A percentile compares a stretch with the other conserved stretches of the same genome.
Conservation (phyloP, 2,888 invertebrate species). For the Andricus quercusramuli region DNA sequence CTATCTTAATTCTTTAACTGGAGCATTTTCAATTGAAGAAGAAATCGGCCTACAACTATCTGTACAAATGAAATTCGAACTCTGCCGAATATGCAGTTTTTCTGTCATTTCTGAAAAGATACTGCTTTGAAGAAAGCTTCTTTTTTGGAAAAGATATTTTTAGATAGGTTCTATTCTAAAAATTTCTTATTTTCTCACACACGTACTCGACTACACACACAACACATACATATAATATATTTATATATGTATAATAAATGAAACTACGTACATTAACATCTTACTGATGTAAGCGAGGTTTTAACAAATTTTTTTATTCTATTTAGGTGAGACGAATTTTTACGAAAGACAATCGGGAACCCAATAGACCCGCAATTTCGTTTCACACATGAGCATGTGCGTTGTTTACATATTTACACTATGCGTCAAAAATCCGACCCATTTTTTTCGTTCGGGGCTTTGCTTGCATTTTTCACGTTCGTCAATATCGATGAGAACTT, state of each 20-base stretch:
- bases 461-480: not conserved
- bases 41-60: not conserved
- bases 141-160: too few relatives aligned
- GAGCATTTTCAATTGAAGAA: not conserved
- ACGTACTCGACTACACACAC: conserved; percentile 3
- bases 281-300: not conserved
- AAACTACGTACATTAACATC: not conserved
- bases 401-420: conserved; percentile 7
- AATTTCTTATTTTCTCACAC: conserved; percentile 25
- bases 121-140: too few relatives aligned
- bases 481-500: not conserved
- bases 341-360: not conserved
- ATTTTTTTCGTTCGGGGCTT: not conserved
- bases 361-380: not conserved
- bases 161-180: conserved; percentile 39
- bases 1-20: not conserved
- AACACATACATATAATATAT: conserved; percentile 11
- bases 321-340: conserved; percentile 1
- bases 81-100: not conserved
- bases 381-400: conserved; percentile 11
- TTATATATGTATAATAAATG: not conserved
- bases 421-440: not conserved
- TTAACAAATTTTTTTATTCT: not conserved
- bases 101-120: conserved; percentile 1
- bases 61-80: conserved; percentile 1